A percentile compares a stretch with the other conserved stretches of the same genome.
phyloP scores from a whole-genome alignment of 2,113 vertebrate genomes.

The Oreochromis tanganicae region DNA sequence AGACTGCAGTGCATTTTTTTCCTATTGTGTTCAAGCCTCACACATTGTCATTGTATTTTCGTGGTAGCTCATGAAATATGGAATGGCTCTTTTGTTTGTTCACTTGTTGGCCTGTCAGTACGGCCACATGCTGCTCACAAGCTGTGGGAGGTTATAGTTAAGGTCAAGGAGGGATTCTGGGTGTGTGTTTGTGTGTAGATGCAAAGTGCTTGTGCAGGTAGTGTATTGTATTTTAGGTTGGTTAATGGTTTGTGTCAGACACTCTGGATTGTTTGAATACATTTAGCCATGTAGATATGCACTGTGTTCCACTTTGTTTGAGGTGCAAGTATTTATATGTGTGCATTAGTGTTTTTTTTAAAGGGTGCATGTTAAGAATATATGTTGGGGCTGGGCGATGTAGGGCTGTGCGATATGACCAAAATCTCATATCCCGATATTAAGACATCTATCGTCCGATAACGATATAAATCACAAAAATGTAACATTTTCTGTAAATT shows the following conservation, averaged over 20 bases:
- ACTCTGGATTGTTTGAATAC: neutral
- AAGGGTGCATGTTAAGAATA: neutral
- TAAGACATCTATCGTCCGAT: too few species aligned
- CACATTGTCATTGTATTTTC: neutral
- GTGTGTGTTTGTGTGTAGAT: neutral
- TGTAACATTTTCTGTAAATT: too few species aligned
- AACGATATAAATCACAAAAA: too few species aligned
- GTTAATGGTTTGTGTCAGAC: neutral
- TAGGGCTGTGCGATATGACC: too few species aligned
- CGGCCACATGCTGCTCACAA: conserved; percentile 2
- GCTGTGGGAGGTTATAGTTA: conserved; percentile 25
- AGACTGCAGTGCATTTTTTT: neutral
- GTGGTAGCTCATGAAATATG: conserved; percentile 45
- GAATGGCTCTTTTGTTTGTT: conserved; percentile 40
- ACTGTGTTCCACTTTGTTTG: neutral
- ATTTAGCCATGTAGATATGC: neutral
- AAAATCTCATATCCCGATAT: too few species aligned
- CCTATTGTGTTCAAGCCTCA: neutral
- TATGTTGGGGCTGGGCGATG: neutral
- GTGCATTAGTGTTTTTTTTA: neutral
- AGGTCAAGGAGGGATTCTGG: conserved; percentile 29
- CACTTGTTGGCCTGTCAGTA: conserved; percentile 32
- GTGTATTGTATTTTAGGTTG: neutral
- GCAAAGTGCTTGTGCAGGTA: neutral
- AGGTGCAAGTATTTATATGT: neutral